phyloP scores from a whole-genome alignment of 1,140 invertebrate genomes.

The Tetragonula clypearis region DNA sequence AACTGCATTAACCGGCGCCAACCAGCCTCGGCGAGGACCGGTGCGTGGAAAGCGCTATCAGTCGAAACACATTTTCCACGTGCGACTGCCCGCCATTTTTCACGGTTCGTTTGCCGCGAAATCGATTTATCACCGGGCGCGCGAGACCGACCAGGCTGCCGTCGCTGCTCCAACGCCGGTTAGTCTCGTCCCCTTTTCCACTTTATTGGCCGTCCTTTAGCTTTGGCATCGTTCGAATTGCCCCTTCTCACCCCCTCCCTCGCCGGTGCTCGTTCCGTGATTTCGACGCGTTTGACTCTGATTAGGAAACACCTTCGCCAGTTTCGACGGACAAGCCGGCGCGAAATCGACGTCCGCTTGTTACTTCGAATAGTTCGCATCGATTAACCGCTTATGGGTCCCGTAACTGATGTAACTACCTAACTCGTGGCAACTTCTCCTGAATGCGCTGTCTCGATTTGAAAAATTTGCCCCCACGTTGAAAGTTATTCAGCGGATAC shows the following conservation, averaged over 20 bases:
- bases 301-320: slow-evolving; percentile 18
- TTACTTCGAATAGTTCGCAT: neutral
- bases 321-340: neutral
- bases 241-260: neutral
- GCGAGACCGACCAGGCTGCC: slow-evolving; percentile 19
- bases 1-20: slow-evolving; percentile 61
- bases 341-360: neutral
- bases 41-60: slow-evolving; percentile 60
- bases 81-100: slow-evolving; percentile 70
- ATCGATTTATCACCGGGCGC: slow-evolving; percentile 64
- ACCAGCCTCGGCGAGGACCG: slow-evolving; percentile 19
- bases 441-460: neutral
- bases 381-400: neutral
- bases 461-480: neutral
- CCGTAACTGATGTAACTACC: neutral
- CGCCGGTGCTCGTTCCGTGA: neutral
- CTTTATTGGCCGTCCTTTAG: slow-evolving; percentile 41
- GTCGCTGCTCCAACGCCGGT: slow-evolving; percentile 34
- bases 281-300: slow-evolving; percentile 22
- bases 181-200: slow-evolving; percentile 47
- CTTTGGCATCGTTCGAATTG: slow-evolving; percentile 22
- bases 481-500: too few species aligned
- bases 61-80: slow-evolving; percentile 69
- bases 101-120: slow-evolving; percentile 66
- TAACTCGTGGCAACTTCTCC: neutral